Base-by-base conservation (phyloP, 2,113 vertebrate species). In the Tinamus guttatus region DNA sequence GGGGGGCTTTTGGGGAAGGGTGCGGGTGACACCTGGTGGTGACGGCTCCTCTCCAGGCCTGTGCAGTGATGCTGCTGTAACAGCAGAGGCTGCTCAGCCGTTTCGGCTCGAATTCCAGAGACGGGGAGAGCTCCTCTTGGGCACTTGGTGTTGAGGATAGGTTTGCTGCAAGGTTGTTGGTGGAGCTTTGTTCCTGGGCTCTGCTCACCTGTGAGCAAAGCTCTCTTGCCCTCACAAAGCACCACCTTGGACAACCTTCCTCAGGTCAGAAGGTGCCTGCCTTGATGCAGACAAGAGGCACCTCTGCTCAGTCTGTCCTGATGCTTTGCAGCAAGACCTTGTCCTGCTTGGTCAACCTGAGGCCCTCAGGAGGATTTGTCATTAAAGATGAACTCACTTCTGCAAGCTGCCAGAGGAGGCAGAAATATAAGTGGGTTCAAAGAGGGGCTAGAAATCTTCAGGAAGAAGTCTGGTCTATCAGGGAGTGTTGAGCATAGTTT, bases 1-100 rank as follows among this genome's bases (percentile, higher is more conserved):
- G 41, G 36, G 76, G 62, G 63, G 54, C 20, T 58, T 58, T 32
- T 58, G 54, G 30, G 54, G 60, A 81, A 95, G 95, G 76, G 91
- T 22, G 17, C 38, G 79, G 90, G 91, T 96, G 96, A 93, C 95
- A 83, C 60, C 96, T 97, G 13, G 82, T 64, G 95, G 95, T 6
- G 20, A 16, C 20, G 14, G 73, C 41, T 77, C 52, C 85, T 38
- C 1, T 2, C 36, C 8, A 11, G 79, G 67, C 68, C 80, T 27
- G 41, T 8, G 88, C 81, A 5, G 11, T 0, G 24, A 0, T 3
- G 25, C 10, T 28, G 68, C 59, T 1, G 32, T n/a, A 28, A 13
- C 8, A 21, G 51, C 81, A 1, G 40, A 5, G 62, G 41, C 49
- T 28, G 52, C 82, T 2, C 13, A 6, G 65, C 19, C 9, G 0